These are phyloP conservation scores for Stigmatopora nigra DNA, from an alignment of 2,113 vertebrate species.

Conservation along the genomic window DNA sequence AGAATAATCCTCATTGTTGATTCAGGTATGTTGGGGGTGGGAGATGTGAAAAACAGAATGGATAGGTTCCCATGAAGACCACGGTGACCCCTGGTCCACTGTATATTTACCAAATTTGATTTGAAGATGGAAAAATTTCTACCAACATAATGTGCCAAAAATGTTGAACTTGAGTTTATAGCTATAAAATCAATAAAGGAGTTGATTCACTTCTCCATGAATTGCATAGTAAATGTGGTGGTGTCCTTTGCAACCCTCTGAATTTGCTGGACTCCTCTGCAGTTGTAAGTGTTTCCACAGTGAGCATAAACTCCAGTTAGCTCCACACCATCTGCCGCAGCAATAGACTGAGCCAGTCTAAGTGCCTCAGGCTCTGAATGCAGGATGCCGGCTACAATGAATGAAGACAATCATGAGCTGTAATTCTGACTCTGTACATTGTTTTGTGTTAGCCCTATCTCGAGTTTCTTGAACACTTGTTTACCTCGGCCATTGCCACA, in stretches of 20 bases:
- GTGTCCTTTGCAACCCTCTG: conserved; percentile 70
- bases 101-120: too few species aligned
- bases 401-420: conserved; percentile 1
- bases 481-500: conserved; percentile 76
- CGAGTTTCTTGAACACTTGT: neutral
- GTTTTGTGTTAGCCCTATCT: neutral
- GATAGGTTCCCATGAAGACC: too few species aligned
- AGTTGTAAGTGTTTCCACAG: conserved; percentile 78
- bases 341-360: conserved; percentile 62
- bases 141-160: too few species aligned
- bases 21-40: too few species aligned
- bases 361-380: conserved; percentile 63
- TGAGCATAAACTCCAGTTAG: conserved; percentile 76
- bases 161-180: too few species aligned
- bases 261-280: conserved; percentile 61
- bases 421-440: neutral
- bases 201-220: conserved; percentile 70
- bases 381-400: conserved; percentile 64
- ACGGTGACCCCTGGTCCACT: too few species aligned
- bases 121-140: too few species aligned
- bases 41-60: too few species aligned
- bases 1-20: too few species aligned
- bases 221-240: conserved; percentile 58
- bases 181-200: neutral
- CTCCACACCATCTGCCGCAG: conserved; percentile 47